These are phyloP conservation scores for Coregonus clupeaformis DNA, from an alignment of 2,113 vertebrate genomes.

Conservation along the genomic window DNA sequence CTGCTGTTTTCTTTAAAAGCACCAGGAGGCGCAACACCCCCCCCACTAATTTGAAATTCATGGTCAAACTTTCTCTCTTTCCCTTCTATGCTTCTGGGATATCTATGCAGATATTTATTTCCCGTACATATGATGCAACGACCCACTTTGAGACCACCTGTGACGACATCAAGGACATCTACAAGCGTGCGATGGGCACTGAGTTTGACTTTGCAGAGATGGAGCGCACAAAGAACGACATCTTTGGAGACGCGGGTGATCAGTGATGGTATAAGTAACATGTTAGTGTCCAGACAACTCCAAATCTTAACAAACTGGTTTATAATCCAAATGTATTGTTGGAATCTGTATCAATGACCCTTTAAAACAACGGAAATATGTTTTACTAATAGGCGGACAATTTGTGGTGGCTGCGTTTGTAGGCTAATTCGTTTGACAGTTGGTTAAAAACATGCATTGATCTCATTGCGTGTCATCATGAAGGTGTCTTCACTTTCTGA, in stretches of 20 bases:
- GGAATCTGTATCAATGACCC: neutral
- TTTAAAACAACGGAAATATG: neutral
- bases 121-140: slow-evolving; percentile 94
- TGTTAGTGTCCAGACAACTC: slow-evolving; percentile 44
- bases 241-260: slow-evolving; percentile 88
- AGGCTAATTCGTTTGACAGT: too few species aligned
- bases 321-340: too few species aligned
- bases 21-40: too few species aligned
- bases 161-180: slow-evolving; percentile 98
- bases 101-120: slow-evolving; percentile 86
- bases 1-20: neutral
- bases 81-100: neutral
- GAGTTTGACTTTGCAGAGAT: slow-evolving; percentile 97
- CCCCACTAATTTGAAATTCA: too few species aligned
- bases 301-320: slow-evolving; percentile 41
- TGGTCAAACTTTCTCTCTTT: neutral
- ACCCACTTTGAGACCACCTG: slow-evolving; percentile 99
- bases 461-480: too few species aligned
- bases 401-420: too few species aligned
- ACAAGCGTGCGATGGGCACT: slow-evolving; percentile 90
- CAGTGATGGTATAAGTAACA: slow-evolving; percentile 54
- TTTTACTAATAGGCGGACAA: neutral
- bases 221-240: slow-evolving; percentile 94
- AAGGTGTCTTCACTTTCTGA: neutral
- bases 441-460: too few species aligned